Evolutionary conservation across 2,888 invertebrate genomes (phyloP).

Genomic region (Apeira syringaria): DNA sequence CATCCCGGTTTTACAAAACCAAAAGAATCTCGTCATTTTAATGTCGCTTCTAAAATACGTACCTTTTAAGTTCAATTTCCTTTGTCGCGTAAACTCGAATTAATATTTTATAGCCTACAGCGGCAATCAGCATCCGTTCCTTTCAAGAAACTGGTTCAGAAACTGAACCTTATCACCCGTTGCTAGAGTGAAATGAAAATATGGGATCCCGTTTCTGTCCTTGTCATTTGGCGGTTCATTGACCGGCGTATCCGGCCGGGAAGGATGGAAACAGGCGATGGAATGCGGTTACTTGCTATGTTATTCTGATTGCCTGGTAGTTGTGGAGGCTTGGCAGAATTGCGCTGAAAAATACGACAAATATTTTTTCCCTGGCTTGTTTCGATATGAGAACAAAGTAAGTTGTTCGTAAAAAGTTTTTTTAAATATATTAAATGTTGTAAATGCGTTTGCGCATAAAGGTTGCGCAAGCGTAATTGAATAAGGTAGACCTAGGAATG

Average conservation of each 20-base stretch:
- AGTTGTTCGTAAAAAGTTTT: too few relatives aligned
- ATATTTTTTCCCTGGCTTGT: too few relatives aligned
- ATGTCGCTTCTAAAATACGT: constrained; percentile 27
- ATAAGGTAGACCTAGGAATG: too few relatives aligned
- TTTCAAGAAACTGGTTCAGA: constrained; percentile 32
- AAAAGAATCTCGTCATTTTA: constrained; percentile 34
- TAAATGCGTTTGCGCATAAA: too few relatives aligned
- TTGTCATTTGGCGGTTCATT: constrained; percentile 56
- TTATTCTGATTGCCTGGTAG: constrained; percentile 50
- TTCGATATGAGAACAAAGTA: too few relatives aligned
- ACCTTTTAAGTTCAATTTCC: constrained; percentile 33
- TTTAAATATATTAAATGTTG: too few relatives aligned
- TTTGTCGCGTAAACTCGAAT: constrained; percentile 15
- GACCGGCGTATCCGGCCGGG: constrained; percentile 58
- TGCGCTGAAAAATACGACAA: constrained; percentile 22
- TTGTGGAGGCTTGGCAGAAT: constrained; percentile 65
- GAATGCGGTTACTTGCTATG: constrained; percentile 59
- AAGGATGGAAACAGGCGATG: constrained; percentile 52
- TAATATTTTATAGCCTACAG: constrained; percentile 41
- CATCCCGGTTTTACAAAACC: constrained; percentile 65
- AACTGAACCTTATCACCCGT: constrained; percentile 25
- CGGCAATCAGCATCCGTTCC: constrained; percentile 45
- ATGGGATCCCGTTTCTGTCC: constrained; percentile 68
- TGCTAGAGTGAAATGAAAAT: constrained; percentile 41
- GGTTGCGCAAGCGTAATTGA: too few relatives aligned